Conservation (phyloP, 2,113 vertebrate genomes). For the Hippocampus zosterae region DNA sequence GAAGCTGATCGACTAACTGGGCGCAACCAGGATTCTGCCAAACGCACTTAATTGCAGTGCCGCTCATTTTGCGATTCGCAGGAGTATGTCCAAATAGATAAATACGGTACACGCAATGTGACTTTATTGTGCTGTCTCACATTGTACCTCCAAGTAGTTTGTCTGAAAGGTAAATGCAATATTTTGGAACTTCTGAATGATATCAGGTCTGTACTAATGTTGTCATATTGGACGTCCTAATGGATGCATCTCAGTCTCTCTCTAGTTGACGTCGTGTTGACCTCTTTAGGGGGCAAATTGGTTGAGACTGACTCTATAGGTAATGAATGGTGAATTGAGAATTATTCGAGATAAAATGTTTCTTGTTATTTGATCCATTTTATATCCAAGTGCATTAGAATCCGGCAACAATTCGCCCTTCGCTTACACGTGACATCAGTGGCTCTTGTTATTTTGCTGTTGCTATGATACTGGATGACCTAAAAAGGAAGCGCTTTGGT, state of each 20-base stretch:
- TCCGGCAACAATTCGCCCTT: neutral
- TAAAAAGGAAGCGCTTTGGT: neutral
- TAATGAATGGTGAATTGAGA: too few species aligned
- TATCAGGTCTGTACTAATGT: neutral
- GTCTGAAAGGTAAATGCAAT: neutral
- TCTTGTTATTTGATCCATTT: neutral
- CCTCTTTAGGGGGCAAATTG: too few species aligned
- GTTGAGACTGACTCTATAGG: too few species aligned
- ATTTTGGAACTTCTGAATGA: neutral
- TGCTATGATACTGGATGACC: neutral
- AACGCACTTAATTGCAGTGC: too few species aligned
- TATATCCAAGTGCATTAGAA: neutral
- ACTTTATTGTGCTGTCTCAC: neutral
- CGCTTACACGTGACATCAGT: neutral
- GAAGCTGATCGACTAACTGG: too few species aligned
- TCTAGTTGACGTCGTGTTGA: too few species aligned
- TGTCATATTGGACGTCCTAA: too few species aligned
- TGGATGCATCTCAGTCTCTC: too few species aligned
- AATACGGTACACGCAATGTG: neutral
- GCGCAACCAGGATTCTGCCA: too few species aligned
- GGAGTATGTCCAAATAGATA: neutral
- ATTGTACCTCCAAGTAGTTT: neutral
- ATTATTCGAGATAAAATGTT: too few species aligned
- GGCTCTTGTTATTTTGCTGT: constrained; percentile 2
- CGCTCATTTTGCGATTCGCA: too few species aligned